Conservation (phyloP, 2,888 invertebrate genomes). For the Drosophila paramelanica region DNA sequence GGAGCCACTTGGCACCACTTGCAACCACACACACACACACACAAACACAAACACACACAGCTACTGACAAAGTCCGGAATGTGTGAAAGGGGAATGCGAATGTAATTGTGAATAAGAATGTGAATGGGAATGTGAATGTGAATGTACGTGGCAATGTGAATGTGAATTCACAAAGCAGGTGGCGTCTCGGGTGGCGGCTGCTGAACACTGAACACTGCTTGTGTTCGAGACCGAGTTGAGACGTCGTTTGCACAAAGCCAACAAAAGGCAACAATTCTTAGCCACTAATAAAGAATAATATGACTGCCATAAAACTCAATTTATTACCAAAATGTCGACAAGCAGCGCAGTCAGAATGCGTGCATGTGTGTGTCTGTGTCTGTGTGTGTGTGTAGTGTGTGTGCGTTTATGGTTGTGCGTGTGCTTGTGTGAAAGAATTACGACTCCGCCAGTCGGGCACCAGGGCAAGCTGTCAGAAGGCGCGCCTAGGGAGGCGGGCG, state of each 20-base stretch:
- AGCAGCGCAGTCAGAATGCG: conserved; percentile 52
- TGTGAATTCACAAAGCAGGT: conserved; percentile 36
- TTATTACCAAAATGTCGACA: conserved; percentile 80
- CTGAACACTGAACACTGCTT: no score
- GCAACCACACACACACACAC: conserved; percentile 13
- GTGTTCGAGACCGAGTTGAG: conserved; percentile 28
- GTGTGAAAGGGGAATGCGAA: conserved; percentile 37
- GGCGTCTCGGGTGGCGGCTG: conserved; percentile 15
- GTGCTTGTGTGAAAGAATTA: conserved; percentile 62
- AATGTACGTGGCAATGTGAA: conserved; percentile 6
- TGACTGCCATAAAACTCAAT: conserved; percentile 80
- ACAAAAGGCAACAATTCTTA: conserved; percentile 81
- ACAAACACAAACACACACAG: conserved; percentile 1
- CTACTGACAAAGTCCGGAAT: neutral
- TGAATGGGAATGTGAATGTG: conserved; percentile 19
- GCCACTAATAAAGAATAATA: conserved; percentile 80
- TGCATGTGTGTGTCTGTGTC: conserved; percentile 22
- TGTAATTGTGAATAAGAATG: conserved; percentile 31
- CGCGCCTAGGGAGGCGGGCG: conserved; percentile 3
- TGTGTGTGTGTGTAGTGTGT: conserved; percentile 22
- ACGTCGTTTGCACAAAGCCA: conserved; percentile 75
- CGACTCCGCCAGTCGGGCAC: conserved; percentile 63
- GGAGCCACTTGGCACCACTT: conserved; percentile 28
- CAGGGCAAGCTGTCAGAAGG: conserved; percentile 45
- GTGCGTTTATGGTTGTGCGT: conserved; percentile 21